Evolutionary conservation across 1,140 invertebrate genomes (phyloP).

Genomic region (Lethocerus indicus): DNA sequence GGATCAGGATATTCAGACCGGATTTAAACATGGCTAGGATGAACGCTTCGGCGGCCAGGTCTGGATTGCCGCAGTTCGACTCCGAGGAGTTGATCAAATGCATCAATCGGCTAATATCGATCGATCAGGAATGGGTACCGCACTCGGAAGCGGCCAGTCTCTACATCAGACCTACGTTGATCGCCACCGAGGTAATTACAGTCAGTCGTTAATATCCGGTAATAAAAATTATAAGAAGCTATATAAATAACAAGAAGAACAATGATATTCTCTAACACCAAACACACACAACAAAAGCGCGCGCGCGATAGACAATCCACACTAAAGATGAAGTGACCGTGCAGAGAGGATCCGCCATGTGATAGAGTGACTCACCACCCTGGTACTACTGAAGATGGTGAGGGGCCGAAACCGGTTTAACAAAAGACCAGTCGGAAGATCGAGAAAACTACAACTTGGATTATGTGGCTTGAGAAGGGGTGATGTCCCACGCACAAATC

Average conservation of each 20-base stretch:
- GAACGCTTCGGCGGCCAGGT: conserved; percentile 64
- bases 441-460: too few relatives aligned
- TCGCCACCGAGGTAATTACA: conserved; percentile 82
- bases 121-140: conserved; percentile 97
- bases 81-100: conserved; percentile 74
- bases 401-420: too few relatives aligned
- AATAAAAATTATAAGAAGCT: background rate
- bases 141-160: conserved; percentile 72
- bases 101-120: conserved; percentile 66
- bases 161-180: conserved; percentile 91
- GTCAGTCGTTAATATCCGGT: background rate
- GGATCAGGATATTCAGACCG: conserved; percentile 87
- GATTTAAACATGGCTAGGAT: conserved; percentile 90
- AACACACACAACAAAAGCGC: too few relatives aligned
- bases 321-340: too few relatives aligned
- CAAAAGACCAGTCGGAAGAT: too few relatives aligned
- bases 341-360: too few relatives aligned
- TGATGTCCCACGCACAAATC: too few relatives aligned
- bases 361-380: too few relatives aligned
- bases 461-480: too few relatives aligned
- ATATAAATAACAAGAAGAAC: background rate
- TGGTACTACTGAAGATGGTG: too few relatives aligned
- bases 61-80: conserved; percentile 83
- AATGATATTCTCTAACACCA: background rate
- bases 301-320: too few relatives aligned